Evolutionary conservation across 2,888 invertebrate species (phyloP).

Genomic region (Altica lythri): DNA sequence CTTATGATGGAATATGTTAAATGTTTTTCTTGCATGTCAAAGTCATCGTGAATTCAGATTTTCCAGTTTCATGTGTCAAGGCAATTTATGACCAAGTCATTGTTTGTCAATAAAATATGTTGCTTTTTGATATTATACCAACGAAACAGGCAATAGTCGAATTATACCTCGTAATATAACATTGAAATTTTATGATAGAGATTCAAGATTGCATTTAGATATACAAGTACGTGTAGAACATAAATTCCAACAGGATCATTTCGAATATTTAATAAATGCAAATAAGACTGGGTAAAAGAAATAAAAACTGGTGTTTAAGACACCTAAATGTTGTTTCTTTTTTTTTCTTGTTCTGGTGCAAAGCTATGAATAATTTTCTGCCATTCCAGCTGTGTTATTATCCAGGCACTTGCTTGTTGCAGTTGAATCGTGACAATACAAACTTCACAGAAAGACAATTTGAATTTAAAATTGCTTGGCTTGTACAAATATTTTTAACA

Average conservation of each 20-base stretch:
- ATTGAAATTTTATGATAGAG: conserved; percentile 28
- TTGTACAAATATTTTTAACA: too few species aligned
- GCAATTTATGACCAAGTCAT: conserved; percentile 34
- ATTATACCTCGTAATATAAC: conserved; percentile 28
- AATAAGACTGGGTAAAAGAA: conserved; percentile 7
- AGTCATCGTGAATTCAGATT: conserved; percentile 32
- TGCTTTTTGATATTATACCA: conserved; percentile 34
- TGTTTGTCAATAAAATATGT: conserved; percentile 36
- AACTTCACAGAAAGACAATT: conserved; percentile 12
- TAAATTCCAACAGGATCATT: conserved; percentile 21
- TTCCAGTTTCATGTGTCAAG: conserved; percentile 33
- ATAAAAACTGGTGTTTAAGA: conserved; percentile 17
- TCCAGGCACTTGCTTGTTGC: not conserved
- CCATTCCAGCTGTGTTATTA: not conserved
- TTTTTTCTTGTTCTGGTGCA: conserved; percentile 1
- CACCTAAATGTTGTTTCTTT: conserved; percentile 1
- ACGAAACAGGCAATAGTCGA: conserved; percentile 35
- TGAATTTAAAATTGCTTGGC: conserved; percentile 15
- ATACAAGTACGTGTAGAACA: conserved; percentile 25
- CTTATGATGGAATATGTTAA: conserved; percentile 35
- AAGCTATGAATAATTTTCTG: conserved; percentile 6
- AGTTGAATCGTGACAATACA: conserved; percentile 14
- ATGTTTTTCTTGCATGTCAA: conserved; percentile 39
- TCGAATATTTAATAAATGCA: conserved; percentile 16
- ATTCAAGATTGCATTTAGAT: conserved; percentile 24